A percentile compares a stretch with the other conserved stretches of the same genome.
These are phyloP conservation scores for Xanthia togata DNA, from an alignment of 2,888 invertebrate species.

Conservation along the genomic window DNA sequence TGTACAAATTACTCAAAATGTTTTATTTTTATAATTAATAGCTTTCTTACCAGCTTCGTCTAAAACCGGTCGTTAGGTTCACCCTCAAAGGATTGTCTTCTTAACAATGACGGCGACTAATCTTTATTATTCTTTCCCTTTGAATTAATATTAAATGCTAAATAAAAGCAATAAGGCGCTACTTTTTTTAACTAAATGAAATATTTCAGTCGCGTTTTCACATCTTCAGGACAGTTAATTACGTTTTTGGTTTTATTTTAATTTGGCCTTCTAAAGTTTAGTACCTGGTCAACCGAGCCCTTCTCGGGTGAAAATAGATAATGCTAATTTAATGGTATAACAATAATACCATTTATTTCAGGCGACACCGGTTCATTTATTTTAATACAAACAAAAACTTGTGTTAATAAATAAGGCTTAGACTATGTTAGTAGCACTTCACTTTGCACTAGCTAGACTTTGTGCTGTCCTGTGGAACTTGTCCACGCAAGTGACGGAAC, in stretches of 20 bases:
- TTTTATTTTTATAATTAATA: slow-evolving; percentile 39
- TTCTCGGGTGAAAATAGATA: no score
- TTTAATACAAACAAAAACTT: no score
- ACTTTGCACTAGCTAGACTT: no score
- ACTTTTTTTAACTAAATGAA: slow-evolving; percentile 31
- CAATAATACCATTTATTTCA: no score
- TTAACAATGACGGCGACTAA: slow-evolving; percentile 40
- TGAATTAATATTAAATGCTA: slow-evolving; percentile 54
- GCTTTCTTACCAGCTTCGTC: slow-evolving; percentile 1
- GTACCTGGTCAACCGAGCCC: no score
- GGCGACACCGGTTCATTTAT: no score
- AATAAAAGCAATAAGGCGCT: slow-evolving; percentile 44
- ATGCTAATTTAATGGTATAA: no score
- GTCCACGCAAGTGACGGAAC: no score
- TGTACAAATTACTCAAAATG: slow-evolving; percentile 47
- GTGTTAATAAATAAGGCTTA: no score
- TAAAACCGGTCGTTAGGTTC: slow-evolving; percentile 41
- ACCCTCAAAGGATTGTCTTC: slow-evolving; percentile 37
- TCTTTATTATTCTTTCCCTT: slow-evolving; percentile 49
- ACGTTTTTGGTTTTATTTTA: slow-evolving; percentile 15
- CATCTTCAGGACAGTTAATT: slow-evolving; percentile 26
- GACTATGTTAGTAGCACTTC: no score
- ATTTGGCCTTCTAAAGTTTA: not conserved
- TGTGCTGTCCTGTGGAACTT: no score
- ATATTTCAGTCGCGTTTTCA: slow-evolving; percentile 29